Conservation (phyloP, 2,797 vertebrate genomes). For the Gadopsis bispinosus region DNA sequence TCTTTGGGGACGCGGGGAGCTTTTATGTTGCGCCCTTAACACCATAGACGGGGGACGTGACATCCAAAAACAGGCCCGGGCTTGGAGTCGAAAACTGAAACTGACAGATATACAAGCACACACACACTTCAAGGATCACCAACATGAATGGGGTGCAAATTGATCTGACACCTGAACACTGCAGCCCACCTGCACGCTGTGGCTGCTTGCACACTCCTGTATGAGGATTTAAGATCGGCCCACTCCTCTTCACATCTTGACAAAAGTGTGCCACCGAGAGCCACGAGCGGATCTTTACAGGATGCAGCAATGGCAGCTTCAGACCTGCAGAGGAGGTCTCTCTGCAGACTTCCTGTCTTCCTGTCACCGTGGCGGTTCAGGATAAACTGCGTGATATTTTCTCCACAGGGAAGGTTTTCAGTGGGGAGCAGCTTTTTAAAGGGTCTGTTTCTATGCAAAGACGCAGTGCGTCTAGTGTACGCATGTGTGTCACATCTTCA, state of each 20-base stretch:
- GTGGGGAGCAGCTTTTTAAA: background rate
- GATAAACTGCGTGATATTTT: slow-evolving; percentile 16
- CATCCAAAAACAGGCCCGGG: too few species aligned
- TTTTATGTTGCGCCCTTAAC: too few species aligned
- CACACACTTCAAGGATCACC: background rate
- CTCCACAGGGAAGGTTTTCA: background rate
- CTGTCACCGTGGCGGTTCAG: slow-evolving; percentile 24
- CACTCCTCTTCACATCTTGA: slow-evolving; percentile 30
- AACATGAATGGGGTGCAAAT: background rate
- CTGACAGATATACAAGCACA: background rate
- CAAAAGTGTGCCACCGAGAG: slow-evolving; percentile 39
- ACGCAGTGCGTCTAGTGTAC: background rate
- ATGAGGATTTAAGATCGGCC: slow-evolving; percentile 31
- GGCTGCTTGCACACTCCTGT: slow-evolving; percentile 1
- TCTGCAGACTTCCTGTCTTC: slow-evolving; percentile 35
- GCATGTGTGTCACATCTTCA: background rate
- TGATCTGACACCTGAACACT: slow-evolving; percentile 27
- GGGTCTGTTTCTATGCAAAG: background rate
- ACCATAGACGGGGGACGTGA: too few species aligned
- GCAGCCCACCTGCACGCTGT: slow-evolving; percentile 7
- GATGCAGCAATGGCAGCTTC: slow-evolving; percentile 30
- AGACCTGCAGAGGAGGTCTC: slow-evolving; percentile 32
- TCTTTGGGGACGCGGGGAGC: too few species aligned
- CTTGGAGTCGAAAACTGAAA: too few species aligned
- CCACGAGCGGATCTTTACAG: slow-evolving; percentile 1